Evolutionary conservation across 2,113 vertebrate genomes (phyloP).

Genomic region (Dromaius novaehollandiae): DNA sequence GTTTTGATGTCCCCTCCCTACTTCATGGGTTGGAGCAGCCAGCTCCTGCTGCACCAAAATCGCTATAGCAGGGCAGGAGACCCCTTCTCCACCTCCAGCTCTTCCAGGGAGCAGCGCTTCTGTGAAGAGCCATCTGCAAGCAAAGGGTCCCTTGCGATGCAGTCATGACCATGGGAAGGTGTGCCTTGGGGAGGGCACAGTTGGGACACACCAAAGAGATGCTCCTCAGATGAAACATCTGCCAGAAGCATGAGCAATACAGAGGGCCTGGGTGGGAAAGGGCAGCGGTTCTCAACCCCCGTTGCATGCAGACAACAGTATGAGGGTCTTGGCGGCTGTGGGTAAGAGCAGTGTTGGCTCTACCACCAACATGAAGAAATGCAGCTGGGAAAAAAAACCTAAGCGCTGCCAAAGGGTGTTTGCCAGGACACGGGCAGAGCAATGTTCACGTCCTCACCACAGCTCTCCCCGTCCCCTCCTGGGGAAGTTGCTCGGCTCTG

Average conservation of each 20-base stretch:
- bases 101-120: neutral
- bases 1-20: neutral
- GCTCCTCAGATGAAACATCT: neutral
- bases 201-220: neutral
- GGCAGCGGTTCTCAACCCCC: neutral
- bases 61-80: neutral
- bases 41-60: neutral
- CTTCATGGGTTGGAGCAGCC: neutral
- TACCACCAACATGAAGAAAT: too few species aligned
- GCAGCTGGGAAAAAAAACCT: neutral
- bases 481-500: neutral
- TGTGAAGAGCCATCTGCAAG: neutral
- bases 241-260: neutral
- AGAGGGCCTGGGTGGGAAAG: neutral
- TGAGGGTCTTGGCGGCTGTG: neutral
- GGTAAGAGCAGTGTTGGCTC: too few species aligned
- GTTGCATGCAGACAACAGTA: neutral
- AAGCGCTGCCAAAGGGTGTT: too few species aligned
- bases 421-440: too few species aligned
- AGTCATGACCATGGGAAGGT: accelerated
- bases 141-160: neutral
- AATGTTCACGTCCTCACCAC: neutral
- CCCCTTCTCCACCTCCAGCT: neutral
- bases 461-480: neutral
- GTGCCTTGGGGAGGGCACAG: neutral